Conservation (phyloP, 2,888 invertebrate species). For the Pyralis farinalis region DNA sequence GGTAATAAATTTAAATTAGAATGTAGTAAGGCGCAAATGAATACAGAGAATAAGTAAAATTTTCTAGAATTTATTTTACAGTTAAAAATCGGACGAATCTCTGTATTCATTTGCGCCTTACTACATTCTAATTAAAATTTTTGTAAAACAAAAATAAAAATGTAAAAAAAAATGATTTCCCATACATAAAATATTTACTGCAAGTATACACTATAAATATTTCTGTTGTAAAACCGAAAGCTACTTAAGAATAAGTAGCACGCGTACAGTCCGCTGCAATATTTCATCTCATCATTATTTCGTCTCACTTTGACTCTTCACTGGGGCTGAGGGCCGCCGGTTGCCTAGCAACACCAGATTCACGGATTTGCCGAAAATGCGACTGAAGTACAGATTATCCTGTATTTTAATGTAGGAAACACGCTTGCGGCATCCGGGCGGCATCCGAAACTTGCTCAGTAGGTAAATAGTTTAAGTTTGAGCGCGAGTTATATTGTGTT, state of each 20-base stretch:
- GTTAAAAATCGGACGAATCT: too few relatives aligned
- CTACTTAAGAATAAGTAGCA: constrained; percentile 1
- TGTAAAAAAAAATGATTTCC: too few relatives aligned
- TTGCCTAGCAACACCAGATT: constrained; percentile 51
- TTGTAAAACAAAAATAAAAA: too few relatives aligned
- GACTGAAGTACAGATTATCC: constrained; percentile 52
- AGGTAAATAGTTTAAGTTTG: constrained; percentile 65
- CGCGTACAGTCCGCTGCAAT: constrained; percentile 42
- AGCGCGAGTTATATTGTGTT: constrained; percentile 48
- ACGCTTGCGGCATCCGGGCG: constrained; percentile 50
- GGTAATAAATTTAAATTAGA: too few relatives aligned
- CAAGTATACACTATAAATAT: too few relatives aligned
- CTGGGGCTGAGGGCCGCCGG: constrained; percentile 52
- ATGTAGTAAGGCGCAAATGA: too few relatives aligned
- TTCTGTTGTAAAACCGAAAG: too few relatives aligned
- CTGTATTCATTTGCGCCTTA: too few relatives aligned
- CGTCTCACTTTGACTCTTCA: constrained; percentile 52
- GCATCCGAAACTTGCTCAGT: constrained; percentile 60
- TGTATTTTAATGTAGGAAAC: constrained; percentile 42
- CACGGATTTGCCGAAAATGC: constrained; percentile 61
- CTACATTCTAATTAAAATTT: too few relatives aligned
- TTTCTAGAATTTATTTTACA: too few relatives aligned
- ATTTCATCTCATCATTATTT: constrained; percentile 69
- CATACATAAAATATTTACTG: too few relatives aligned
- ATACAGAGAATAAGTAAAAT: too few relatives aligned